Conservation (phyloP, 2,113 vertebrate species). For the Labeo catla region DNA sequence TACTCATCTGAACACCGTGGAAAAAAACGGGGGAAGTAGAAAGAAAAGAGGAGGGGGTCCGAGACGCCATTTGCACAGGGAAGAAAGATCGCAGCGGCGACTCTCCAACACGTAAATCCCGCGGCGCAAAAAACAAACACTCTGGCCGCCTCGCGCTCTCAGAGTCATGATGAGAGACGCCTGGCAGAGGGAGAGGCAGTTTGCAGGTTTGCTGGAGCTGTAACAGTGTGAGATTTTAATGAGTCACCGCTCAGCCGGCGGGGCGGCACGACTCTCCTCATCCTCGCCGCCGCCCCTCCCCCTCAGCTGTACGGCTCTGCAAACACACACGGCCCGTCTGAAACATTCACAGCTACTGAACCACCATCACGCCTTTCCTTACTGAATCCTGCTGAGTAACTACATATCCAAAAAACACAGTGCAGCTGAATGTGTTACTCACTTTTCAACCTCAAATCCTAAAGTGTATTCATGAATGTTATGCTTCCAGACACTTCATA, state of each 20-base stretch:
- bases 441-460: no score
- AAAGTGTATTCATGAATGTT: no score
- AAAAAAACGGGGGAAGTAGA: background rate
- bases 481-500: no score
- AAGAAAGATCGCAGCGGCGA: background rate
- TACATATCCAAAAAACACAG: background rate
- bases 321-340: background rate
- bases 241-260: constrained; percentile 54
- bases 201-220: constrained; percentile 76
- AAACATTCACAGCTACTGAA: background rate
- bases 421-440: background rate
- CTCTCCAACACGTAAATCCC: constrained; percentile 56
- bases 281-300: constrained; percentile 25
- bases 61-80: constrained; percentile 21
- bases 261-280: constrained; percentile 37
- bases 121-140: constrained; percentile 43
- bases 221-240: constrained; percentile 43
- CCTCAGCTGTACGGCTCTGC: background rate
- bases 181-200: constrained; percentile 53
- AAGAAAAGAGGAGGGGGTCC: background rate
- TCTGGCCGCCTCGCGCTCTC: constrained; percentile 33
- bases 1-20: background rate
- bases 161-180: constrained; percentile 52
- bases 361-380: background rate
- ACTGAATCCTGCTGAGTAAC: background rate